Conservation (phyloP, 2,797 vertebrate species). For the Pristis pectinata region DNA sequence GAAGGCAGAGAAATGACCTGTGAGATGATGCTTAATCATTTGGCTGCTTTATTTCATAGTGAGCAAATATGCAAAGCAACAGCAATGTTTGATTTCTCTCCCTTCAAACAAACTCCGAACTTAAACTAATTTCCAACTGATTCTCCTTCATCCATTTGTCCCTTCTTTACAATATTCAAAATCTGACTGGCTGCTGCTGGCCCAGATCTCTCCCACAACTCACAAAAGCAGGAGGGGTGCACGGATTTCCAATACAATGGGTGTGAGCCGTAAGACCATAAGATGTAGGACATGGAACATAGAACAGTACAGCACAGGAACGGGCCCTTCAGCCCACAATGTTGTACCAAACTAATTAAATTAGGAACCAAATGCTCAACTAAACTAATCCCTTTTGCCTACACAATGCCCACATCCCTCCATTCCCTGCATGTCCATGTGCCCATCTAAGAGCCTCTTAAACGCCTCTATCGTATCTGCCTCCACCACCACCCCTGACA, state of each 20-base stretch:
- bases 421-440: too few relatives aligned
- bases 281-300: too few relatives aligned
- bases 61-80: not conserved
- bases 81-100: not conserved
- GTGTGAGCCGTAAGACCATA: too few relatives aligned
- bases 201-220: not conserved
- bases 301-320: too few relatives aligned
- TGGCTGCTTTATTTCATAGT: not conserved
- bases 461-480: too few relatives aligned
- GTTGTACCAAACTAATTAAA: too few relatives aligned
- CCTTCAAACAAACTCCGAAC: not conserved
- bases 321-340: too few relatives aligned
- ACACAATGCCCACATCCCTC: too few relatives aligned
- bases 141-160: not conserved
- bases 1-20: not conserved
- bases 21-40: not conserved
- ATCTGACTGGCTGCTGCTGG: not conserved
- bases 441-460: too few relatives aligned
- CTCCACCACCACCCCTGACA: too few relatives aligned
- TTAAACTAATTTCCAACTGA: not conserved
- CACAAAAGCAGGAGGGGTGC: not conserved
- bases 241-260: not conserved
- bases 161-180: not conserved
- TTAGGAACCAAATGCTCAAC: too few relatives aligned
- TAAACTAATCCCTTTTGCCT: too few relatives aligned